phyloP scores from a whole-genome alignment of 2,113 vertebrate species.

The Oreocharis arfaki region DNA sequence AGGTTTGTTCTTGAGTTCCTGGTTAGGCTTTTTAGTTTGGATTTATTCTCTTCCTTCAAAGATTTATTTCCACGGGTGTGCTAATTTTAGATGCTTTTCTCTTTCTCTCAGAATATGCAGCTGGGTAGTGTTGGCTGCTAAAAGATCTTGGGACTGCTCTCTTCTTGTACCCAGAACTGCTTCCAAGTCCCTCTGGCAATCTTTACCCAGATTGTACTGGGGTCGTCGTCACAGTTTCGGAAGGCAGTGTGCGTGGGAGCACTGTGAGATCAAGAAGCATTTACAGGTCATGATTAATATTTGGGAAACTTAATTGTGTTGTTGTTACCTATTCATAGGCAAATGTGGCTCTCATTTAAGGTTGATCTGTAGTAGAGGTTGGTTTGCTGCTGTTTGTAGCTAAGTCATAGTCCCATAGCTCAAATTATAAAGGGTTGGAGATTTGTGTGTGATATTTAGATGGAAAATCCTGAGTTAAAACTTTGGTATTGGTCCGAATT shows the following conservation, averaged over 20 bases:
- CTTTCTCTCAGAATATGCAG: not conserved
- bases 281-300: not conserved
- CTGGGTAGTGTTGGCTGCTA: not conserved
- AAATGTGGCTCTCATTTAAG: not conserved
- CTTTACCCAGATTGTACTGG: not conserved
- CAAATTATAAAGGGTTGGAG: not conserved
- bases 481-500: not conserved
- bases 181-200: not conserved
- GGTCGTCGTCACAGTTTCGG: not conserved
- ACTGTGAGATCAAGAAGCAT: not conserved
- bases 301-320: not conserved
- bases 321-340: not conserved
- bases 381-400: not conserved
- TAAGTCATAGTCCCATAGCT: not conserved
- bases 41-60: not conserved
- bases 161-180: not conserved
- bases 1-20: not conserved
- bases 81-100: not conserved
- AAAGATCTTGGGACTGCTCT: not conserved
- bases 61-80: not conserved
- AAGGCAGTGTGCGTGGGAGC: not conserved
- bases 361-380: not conserved
- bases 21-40: not conserved
- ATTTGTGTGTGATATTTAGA: not conserved
- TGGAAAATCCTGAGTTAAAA: not conserved